Base-by-base conservation (phyloP, 1,140 invertebrate genomes). In the Drosophila hydei region DNA sequence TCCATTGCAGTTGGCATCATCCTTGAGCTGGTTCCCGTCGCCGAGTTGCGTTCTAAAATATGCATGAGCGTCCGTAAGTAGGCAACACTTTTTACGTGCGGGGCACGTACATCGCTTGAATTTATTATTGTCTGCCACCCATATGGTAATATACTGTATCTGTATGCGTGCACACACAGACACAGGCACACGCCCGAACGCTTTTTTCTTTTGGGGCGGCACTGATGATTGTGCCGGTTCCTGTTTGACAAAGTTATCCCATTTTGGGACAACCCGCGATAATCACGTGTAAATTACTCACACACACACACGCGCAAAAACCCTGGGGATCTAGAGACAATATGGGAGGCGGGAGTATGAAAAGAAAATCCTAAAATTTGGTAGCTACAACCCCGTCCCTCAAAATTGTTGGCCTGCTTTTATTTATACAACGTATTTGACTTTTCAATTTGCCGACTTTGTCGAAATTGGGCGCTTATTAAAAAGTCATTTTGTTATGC, bases 201-300 rank as follows among this genome's bases (percentile, higher is more conserved):
- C n/a, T 33, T 11, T 33, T 33, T 33, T 11, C 14, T 50, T 23
- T 33, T 62, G n/a, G 61, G 36, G 54, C 40, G 64, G 64, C 11
- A 61, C 69, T 76, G 72, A 72, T 75, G 69, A 75, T 68, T 33
- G 58, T 51, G 6, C 36, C 19, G 33, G 30, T 25, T 45, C 33
- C 33, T 54, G 63, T 73, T 73, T 73, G 58, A 76, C 55, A 73
- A 76, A 76, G 70, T 76, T 73, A 63, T 73, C 64, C 56, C 51
- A 72, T 72, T 77, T 74, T 52, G 47, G 71, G 23, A 45, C 50
- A 40, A 23, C 4, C 47, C 58, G 65, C 65, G 71, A 77, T 77
- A 77, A 77, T 77, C 74, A 77, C 71, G 72, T 77, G 75, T 71
- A 77, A 77, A 77, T 75, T 77, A 77, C 65, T 27, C 54, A 52